These are phyloP conservation scores for Nomada hirtipes DNA, from an alignment of 2,888 invertebrate species.

Conservation along the genomic window DNA sequence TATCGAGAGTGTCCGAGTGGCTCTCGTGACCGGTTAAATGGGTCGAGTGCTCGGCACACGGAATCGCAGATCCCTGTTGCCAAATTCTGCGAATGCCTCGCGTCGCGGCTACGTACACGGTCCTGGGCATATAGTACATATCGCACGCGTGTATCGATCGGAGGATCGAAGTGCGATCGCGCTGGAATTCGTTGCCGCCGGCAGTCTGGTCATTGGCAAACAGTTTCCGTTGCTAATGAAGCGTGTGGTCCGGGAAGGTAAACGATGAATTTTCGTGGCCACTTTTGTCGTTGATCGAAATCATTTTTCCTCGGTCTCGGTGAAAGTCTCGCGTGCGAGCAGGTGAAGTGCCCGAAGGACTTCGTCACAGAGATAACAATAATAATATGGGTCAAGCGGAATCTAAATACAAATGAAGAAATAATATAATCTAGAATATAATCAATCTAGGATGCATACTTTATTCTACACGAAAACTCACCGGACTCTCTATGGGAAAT, in stretches of 20 bases:
- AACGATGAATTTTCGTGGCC: neutral
- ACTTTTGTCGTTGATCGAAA: neutral
- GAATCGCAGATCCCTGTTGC: constrained; percentile 57
- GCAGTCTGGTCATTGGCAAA: neutral
- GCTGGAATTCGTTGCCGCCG: neutral
- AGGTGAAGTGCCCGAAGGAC: too few species aligned
- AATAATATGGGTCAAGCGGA: too few species aligned
- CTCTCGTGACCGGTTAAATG: constrained; percentile 59
- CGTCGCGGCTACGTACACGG: constrained; percentile 23
- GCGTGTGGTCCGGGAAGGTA: neutral
- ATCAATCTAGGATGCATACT: too few species aligned
- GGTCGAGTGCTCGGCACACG: constrained; percentile 65
- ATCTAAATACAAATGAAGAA: too few species aligned
- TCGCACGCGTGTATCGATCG: constrained; percentile 23
- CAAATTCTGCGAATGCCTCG: constrained; percentile 63
- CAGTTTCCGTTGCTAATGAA: neutral
- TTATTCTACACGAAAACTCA: too few species aligned
- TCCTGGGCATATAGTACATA: neutral
- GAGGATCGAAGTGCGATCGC: neutral
- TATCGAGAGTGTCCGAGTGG: constrained; percentile 51
- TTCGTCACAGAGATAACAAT: too few species aligned
- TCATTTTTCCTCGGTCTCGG: neutral
- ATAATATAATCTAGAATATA: too few species aligned
- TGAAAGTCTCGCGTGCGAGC: neutral
- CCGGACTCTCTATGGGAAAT: too few species aligned